These are phyloP conservation scores for Pteruthius melanotis DNA, from an alignment of 2,113 vertebrate genomes.

Conservation along the genomic window DNA sequence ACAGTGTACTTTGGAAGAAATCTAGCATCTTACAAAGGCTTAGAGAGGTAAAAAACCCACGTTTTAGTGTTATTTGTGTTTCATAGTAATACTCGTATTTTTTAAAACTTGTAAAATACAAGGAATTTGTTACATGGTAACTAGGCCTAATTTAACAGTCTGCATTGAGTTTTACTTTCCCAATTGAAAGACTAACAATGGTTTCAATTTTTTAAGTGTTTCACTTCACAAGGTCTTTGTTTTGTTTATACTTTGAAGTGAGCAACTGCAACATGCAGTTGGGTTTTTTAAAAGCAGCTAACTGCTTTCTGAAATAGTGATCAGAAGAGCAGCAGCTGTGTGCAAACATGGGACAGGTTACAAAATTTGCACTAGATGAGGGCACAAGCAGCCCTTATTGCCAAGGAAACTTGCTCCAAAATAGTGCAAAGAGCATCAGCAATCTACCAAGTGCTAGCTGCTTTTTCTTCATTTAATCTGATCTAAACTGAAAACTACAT, in stretches of 20 bases:
- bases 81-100: background rate
- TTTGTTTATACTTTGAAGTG: background rate
- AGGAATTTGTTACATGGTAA: background rate
- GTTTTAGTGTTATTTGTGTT: background rate
- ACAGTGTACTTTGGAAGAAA: background rate
- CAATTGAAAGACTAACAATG: background rate
- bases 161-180: background rate
- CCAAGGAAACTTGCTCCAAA: background rate
- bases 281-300: background rate
- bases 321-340: background rate
- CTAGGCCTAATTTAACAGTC: background rate
- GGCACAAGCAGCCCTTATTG: background rate
- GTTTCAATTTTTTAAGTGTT: background rate
- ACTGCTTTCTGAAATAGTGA: background rate
- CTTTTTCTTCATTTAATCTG: background rate
- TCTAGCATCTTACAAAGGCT: background rate
- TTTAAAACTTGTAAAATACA: background rate
- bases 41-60: background rate
- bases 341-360: background rate
- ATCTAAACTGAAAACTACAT: background rate
- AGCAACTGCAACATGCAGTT: background rate
- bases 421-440: rapidly evolving
- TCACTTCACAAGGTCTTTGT: background rate
- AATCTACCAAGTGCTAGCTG: background rate
- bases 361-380: background rate